Conservation (phyloP, 2,113 vertebrate genomes). For the Cyprinodon tularosa region DNA sequence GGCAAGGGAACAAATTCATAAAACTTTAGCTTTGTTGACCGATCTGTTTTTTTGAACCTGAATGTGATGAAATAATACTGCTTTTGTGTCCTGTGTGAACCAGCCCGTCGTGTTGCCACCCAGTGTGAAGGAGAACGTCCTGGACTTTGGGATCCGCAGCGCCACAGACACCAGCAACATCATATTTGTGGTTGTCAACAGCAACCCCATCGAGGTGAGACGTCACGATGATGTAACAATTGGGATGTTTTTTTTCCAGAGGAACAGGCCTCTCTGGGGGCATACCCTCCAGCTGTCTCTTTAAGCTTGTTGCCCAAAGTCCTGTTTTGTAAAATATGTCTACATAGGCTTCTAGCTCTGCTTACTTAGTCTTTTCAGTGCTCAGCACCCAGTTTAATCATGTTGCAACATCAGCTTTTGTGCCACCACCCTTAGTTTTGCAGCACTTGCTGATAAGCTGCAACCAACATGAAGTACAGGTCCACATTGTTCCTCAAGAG, state of each 20-base stretch:
- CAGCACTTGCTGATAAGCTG: background rate
- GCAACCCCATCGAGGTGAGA: conserved; percentile 96
- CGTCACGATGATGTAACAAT: background rate
- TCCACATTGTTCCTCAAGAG: background rate
- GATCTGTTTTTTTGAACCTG: background rate
- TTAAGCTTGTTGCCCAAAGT: background rate
- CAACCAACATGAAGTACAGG: background rate
- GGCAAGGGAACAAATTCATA: too few species aligned
- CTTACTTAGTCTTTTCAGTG: background rate
- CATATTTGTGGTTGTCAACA: conserved; percentile 93
- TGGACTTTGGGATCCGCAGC: conserved; percentile 96
- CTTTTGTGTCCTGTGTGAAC: conserved; percentile 19
- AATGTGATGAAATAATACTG: background rate
- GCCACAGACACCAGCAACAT: conserved; percentile 91
- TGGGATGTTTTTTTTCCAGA: background rate
- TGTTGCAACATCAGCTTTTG: background rate
- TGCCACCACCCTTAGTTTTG: background rate
- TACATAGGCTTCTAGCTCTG: background rate
- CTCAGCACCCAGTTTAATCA: background rate
- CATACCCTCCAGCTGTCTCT: background rate
- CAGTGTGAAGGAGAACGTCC: conserved; percentile 86
- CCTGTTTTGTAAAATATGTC: background rate
- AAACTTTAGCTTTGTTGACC: too few species aligned
- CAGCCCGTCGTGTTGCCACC: conserved; percentile 92
- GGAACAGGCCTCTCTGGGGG: too few species aligned